phyloP scores from a whole-genome alignment of 2,113 vertebrate genomes.

The Chloebia gouldiae region DNA sequence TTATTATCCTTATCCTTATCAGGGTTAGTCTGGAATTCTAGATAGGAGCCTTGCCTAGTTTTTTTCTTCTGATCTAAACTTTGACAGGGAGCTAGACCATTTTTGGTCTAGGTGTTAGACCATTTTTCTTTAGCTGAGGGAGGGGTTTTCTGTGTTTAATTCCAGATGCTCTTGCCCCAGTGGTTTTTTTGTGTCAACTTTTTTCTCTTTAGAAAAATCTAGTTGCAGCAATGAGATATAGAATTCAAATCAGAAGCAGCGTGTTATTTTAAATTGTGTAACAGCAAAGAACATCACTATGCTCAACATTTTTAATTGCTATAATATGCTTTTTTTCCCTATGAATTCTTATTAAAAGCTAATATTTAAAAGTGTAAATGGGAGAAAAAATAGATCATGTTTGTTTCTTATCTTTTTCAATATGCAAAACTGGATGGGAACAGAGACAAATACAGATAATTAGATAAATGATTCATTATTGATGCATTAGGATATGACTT shows the following conservation, averaged over 20 bases:
- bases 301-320: not conserved
- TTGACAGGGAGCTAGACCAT: not conserved
- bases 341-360: not conserved
- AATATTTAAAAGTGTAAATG: slow-evolving; percentile 28
- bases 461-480: slow-evolving; percentile 53
- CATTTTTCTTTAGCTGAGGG: not conserved
- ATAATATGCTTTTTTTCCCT: not conserved
- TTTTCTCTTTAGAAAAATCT: not conserved
- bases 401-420: slow-evolving; percentile 42
- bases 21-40: not conserved
- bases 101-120: no score
- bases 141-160: not conserved
- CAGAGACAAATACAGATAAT: slow-evolving; percentile 44
- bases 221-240: not conserved
- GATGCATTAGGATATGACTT: slow-evolving; percentile 50
- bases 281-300: not conserved
- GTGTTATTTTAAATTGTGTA: not conserved
- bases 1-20: not conserved
- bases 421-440: slow-evolving; percentile 34
- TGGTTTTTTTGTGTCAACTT: not conserved
- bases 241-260: not conserved
- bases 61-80: not conserved
- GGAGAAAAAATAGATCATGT: slow-evolving; percentile 33
- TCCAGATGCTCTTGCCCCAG: not conserved
- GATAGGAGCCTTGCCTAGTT: not conserved